A percentile compares a stretch with the other conserved stretches of the same genome.
phyloP scores from a whole-genome alignment of 2,113 vertebrate genomes.

The Myrmecophaga tridactyla region DNA sequence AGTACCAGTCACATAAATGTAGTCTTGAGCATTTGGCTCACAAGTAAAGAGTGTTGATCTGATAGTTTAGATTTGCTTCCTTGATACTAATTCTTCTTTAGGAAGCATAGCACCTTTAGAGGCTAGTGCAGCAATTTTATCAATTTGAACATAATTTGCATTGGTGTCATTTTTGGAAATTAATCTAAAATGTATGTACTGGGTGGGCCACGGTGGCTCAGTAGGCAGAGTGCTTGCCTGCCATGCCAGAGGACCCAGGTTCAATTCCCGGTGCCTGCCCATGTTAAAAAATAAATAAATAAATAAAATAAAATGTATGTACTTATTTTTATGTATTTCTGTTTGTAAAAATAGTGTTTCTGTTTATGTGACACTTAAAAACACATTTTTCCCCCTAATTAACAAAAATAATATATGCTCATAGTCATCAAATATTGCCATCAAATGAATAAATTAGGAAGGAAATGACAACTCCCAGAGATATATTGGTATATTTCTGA shows the following conservation, averaged over 20 bases:
- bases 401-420: not conserved
- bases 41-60: not conserved
- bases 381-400: not conserved
- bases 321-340: not conserved
- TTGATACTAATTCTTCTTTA: not conserved
- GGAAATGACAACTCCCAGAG: not conserved
- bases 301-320: not conserved
- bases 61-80: not conserved
- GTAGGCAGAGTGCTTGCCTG: too few relatives aligned
- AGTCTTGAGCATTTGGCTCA: not conserved
- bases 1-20: not conserved
- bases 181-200: not conserved
- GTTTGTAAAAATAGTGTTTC: not conserved
- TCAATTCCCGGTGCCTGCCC: too few relatives aligned
- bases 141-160: not conserved
- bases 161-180: not conserved
- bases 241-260: too few relatives aligned
- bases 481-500: not conserved
- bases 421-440: not conserved
- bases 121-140: not conserved
- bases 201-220: too few relatives aligned
- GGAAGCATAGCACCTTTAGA: not conserved
- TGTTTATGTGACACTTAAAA: constrained; percentile 11
- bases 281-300: too few relatives aligned
- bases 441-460: not conserved